phyloP scores from a whole-genome alignment of 2,113 vertebrate species.

The Suricata suricatta region DNA sequence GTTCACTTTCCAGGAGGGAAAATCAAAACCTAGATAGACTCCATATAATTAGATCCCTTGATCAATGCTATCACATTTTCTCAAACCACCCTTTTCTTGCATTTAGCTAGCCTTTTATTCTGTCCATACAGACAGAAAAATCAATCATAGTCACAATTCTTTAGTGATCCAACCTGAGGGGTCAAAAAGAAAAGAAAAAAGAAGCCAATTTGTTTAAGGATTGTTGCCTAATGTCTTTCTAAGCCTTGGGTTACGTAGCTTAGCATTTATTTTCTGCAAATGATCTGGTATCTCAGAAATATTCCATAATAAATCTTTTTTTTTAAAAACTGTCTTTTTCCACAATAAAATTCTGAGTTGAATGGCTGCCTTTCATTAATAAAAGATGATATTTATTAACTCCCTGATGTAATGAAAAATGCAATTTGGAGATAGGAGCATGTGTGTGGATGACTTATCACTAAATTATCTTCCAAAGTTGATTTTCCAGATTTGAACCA shows the following conservation, averaged over 20 bases:
- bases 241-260: neutral
- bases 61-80: neutral
- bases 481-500: neutral
- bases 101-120: neutral
- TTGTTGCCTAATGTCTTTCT: neutral
- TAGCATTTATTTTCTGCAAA: neutral
- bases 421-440: neutral
- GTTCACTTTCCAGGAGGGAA: neutral
- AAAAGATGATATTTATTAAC: slow-evolving; percentile 22
- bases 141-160: neutral
- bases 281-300: neutral
- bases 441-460: neutral
- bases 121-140: neutral
- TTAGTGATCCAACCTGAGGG: neutral
- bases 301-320: neutral
- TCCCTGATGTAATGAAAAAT: slow-evolving; percentile 27
- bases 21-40: no score
- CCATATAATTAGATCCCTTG: no score
- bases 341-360: slow-evolving; percentile 23
- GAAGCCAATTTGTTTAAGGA: neutral
- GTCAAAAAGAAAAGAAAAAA: neutral
- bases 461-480: neutral
- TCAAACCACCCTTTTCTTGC: neutral
- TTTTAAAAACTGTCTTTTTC: neutral
- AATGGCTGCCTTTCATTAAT: slow-evolving; percentile 40